phyloP scores from a whole-genome alignment of 1,140 invertebrate genomes.

The Drosophila miranda region DNA sequence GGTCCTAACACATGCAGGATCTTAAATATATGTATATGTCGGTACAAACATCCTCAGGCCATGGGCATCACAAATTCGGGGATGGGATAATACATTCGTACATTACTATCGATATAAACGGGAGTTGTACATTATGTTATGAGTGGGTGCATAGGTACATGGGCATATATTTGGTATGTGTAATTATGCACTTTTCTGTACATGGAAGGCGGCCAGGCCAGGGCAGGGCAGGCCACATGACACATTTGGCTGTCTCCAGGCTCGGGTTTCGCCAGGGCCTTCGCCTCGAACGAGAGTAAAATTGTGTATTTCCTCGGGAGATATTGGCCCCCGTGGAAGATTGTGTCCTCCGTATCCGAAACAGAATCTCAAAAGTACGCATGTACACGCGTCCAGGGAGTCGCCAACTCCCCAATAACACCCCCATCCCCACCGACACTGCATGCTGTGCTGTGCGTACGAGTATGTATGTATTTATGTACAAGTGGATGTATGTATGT shows the following conservation, averaged over 20 bases:
- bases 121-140: conserved; percentile 1
- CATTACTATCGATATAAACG: neutral
- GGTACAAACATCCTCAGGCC: neutral
- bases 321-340: conserved; percentile 42
- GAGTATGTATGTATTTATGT: conserved; percentile 42
- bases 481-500: conserved; percentile 35
- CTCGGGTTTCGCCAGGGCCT: conserved; percentile 3
- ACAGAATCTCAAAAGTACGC: conserved; percentile 51
- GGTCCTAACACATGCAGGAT: neutral
- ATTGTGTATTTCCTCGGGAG: conserved; percentile 69
- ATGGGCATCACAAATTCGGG: no score
- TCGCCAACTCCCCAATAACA: conserved; percentile 8
- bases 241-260: conserved; percentile 23
- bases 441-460: conserved; percentile 38
- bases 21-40: conserved; percentile 3
- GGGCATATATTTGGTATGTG: conserved; percentile 25
- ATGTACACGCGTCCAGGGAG: conserved; percentile 52
- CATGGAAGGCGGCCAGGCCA: conserved; percentile 27
- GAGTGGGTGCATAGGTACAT: conserved; percentile 21
- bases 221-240: no score
- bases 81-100: neutral
- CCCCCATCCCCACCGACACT: conserved; percentile 19
- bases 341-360: conserved; percentile 48
- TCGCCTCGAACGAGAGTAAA: conserved; percentile 29
- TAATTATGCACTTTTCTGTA: conserved; percentile 50